These are phyloP conservation scores for Ostrea edulis DNA, from an alignment of 1,140 invertebrate genomes.

Conservation along the genomic window DNA sequence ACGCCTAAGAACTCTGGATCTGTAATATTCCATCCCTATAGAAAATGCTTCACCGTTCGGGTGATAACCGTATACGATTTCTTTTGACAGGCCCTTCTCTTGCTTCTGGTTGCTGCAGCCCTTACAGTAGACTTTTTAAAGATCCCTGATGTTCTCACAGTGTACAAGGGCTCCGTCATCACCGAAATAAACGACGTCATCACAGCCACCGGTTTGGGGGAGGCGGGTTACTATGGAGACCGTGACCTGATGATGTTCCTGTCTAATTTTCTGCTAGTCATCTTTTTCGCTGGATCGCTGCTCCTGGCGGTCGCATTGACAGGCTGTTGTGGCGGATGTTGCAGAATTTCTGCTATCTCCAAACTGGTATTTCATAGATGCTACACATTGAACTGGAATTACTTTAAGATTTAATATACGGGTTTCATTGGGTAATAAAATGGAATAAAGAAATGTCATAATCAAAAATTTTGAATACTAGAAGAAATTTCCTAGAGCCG, in stretches of 20 bases:
- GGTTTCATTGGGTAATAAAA: too few relatives aligned
- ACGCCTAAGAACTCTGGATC: too few relatives aligned
- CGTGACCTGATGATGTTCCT: background rate
- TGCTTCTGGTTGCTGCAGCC: background rate
- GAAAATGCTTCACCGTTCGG: too few relatives aligned
- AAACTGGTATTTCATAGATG: background rate
- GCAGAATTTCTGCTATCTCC: conserved; percentile 4
- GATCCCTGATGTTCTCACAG: background rate
- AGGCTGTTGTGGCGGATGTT: background rate
- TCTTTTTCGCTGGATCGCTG: background rate
- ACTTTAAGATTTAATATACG: background rate
- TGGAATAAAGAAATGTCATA: too few relatives aligned
- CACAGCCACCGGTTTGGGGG: background rate
- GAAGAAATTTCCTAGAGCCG: too few relatives aligned
- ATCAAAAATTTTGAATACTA: too few relatives aligned
- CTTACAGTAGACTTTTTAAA: background rate
- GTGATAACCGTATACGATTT: too few relatives aligned
- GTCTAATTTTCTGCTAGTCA: background rate
- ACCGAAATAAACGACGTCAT: background rate
- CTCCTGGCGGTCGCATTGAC: background rate
- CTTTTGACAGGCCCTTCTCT: background rate
- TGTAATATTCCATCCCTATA: too few relatives aligned
- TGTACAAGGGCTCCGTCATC: background rate
- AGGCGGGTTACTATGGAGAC: background rate
- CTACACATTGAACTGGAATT: background rate